Base-by-base conservation (phyloP, 2,888 invertebrate genomes). In the Drosophila picticornis region DNA sequence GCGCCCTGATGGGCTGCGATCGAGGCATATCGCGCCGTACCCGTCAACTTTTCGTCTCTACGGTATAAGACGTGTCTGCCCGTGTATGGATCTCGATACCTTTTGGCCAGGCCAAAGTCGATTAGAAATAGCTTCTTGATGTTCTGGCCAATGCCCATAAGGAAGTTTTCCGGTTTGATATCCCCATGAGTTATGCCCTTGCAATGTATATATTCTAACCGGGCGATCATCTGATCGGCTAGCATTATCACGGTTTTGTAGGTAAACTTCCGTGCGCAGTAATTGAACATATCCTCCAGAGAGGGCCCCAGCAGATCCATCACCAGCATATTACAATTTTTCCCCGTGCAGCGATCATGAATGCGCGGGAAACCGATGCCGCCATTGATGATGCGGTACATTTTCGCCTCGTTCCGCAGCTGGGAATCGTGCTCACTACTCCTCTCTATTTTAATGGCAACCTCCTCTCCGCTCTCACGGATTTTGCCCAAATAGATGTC, bases 51-150 rank as follows among this genome's bases (percentile, higher is more conserved):
- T 1, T 13, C 11, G 2, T 1, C 22, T 2, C 0, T 2, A 5
- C 5, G 0, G 43, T 2, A 13, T 0, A 11, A 13, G 2, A 22
- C 19, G 27, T 13, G 22, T 7, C 0, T 0, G 10, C 0, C 2
- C n/a, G n/a, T n/a, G 4, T n/a, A 0, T n/a, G 40, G 11, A n/a
- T n/a, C 2, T n/a, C 0, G 4, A 11, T n/a, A 40, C 22, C 4
- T 13, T 46, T 19, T 34, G 32, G 32, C 25, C 25, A 53, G 10
- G 1, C 53, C 34, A 34, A 53, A 34, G 22, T 34, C 53, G 34
- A 53, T 19, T 6, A 53, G 19, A 16, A 7, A 53, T 19, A 53
- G 25, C 34, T 1, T 34, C 3, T 34, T 36, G 34, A 9, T 10
- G 10, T 27, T 16, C 19, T 19, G 10, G 5, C 6, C 34, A 53